Conservation (phyloP, 1,140 invertebrate genomes). For the Macrosteles quadrilineatus region DNA sequence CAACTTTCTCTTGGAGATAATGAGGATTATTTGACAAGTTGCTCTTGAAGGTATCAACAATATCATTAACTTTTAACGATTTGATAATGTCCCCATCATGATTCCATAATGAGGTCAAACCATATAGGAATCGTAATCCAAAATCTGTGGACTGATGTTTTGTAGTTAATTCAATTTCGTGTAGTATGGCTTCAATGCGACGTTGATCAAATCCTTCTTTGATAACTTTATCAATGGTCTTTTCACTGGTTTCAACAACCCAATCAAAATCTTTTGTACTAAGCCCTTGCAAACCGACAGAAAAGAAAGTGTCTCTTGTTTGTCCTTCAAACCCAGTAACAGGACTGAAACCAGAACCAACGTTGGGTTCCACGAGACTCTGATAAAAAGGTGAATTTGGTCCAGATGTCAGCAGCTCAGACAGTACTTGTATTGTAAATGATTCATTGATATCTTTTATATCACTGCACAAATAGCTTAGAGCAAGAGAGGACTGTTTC, state of each 20-base stretch:
- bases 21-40: slow-evolving; percentile 58
- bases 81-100: slow-evolving; percentile 78
- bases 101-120: slow-evolving; percentile 80
- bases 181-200: slow-evolving; percentile 83
- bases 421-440: slow-evolving; percentile 65
- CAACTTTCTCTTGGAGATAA: slow-evolving; percentile 76
- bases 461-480: slow-evolving; percentile 76
- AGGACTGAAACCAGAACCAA: slow-evolving; percentile 78
- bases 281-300: slow-evolving; percentile 83
- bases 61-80: slow-evolving; percentile 70
- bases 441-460: slow-evolving; percentile 77
- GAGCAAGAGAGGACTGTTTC: slow-evolving; percentile 81
- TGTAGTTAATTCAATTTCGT: slow-evolving; percentile 78
- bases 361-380: slow-evolving; percentile 81
- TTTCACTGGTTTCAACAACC: slow-evolving; percentile 69
- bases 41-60: slow-evolving; percentile 60
- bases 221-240: slow-evolving; percentile 69
- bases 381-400: slow-evolving; percentile 93
- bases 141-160: slow-evolving; percentile 90
- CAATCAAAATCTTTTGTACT: slow-evolving; percentile 69
- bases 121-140: slow-evolving; percentile 78
- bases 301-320: slow-evolving; percentile 80
- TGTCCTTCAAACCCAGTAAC: slow-evolving; percentile 75
- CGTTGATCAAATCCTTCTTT: slow-evolving; percentile 77
- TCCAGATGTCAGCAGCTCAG: slow-evolving; percentile 78